Base-by-base conservation (phyloP, 2,113 vertebrate species). In the Pyrgilauda ruficollis region DNA sequence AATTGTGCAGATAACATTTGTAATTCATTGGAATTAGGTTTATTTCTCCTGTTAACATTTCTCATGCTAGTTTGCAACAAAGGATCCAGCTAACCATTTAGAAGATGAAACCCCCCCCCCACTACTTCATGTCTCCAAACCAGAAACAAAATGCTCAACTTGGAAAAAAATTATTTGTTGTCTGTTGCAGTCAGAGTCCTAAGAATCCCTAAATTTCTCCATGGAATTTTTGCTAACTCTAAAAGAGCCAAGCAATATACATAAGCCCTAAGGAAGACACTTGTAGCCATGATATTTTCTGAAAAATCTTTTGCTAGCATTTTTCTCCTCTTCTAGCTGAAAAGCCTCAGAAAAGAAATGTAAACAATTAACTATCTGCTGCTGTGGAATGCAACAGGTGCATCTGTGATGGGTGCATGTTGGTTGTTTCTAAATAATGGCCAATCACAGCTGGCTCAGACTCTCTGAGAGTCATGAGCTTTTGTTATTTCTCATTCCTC, bases 51-150 rank as follows among this genome's bases (percentile, higher is more conserved):
- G 27, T 16, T 80, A 83, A 86, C 13, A 52, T 7, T 76, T 79
- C 20, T 14, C 46, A 69, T 3, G 12, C 5, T 39, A 74, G 24
- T 31, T 77, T 81, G 35, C 56, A 89, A 81, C 11, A 75, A 88
- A 86, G 59, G 33, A 46, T 58, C 19, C 19, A 47, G 23, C 61
- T 90, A 33, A 81, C 10, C 20, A 50, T 37, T 70, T 58, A 55
- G 46, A 63, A 79, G 49, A 68, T 18, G 1, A 68, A 43, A 5
- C 7, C 7, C 3, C 9, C 6, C 17, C 5, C 3, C 3, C 5
- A 1, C 6, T 26, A 17, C n/a, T 37, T 37, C 30, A 43, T 17
- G 9, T 5, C 14, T 6, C 26, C 23, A 59, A 23, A 30, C 13
- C 4, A 17, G 30, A 35, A 61, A 64, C 43, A 43, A 41, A 31